Conservation (phyloP, 2,797 vertebrate species). For the Schizopygopsis pylzovi region DNA sequence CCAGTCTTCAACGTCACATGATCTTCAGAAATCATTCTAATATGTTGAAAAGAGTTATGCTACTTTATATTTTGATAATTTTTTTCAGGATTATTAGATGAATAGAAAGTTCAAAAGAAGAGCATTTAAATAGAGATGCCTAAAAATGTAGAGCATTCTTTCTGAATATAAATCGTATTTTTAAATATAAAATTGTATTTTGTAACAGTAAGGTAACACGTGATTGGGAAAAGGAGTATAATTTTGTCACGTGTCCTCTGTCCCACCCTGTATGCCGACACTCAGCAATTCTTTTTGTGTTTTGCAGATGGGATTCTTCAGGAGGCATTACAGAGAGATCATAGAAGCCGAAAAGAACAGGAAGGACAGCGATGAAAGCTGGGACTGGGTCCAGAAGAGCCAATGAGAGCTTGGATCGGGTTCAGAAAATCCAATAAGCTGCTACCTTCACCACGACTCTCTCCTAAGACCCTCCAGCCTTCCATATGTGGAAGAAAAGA, state of each 20-base stretch:
- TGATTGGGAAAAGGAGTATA: background rate
- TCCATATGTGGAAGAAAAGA: constrained; percentile 99
- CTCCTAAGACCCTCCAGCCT: constrained; percentile 87
- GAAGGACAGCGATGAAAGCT: constrained; percentile 96
- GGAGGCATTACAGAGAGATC: constrained; percentile 95
- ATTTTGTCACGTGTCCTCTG: background rate
- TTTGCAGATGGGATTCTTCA: constrained; percentile 97
- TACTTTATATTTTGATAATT: background rate
- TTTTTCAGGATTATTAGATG: background rate
- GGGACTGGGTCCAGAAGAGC: constrained; percentile 98
- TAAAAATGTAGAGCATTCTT: background rate
- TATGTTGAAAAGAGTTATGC: too few species aligned
- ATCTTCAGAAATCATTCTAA: background rate
- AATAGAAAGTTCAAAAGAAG: background rate
- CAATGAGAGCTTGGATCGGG: constrained; percentile 80
- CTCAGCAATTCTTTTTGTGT: constrained; percentile 17
- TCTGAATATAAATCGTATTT: background rate
- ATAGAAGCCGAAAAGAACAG: constrained; percentile 97
- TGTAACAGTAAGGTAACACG: background rate
- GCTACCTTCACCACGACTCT: constrained; percentile 64
- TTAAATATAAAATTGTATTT: background rate
- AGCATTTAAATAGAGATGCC: background rate
- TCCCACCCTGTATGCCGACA: constrained; percentile 21
- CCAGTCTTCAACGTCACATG: background rate
- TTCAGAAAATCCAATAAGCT: constrained; percentile 81